phyloP scores from a whole-genome alignment of 2,888 invertebrate species.

The Corbicula japonica region DNA sequence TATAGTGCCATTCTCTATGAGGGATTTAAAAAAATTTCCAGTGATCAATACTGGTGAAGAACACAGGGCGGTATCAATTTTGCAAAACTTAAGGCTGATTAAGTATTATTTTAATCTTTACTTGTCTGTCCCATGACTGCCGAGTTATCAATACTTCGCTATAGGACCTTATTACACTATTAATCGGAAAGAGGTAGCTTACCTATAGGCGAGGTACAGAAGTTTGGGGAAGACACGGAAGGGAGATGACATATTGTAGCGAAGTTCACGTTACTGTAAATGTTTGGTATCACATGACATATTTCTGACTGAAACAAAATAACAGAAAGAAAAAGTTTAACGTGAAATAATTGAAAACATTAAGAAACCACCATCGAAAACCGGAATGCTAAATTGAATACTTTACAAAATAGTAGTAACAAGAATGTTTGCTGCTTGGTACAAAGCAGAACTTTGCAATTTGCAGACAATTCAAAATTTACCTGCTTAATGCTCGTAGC shows the following conservation, averaged over 20 bases:
- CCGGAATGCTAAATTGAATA: not conserved
- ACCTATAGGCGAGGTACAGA: not conserved
- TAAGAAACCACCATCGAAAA: not conserved
- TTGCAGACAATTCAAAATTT: not conserved
- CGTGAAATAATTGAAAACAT: not conserved
- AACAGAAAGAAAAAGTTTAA: not conserved
- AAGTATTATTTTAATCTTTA: not conserved
- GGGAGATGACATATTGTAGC: slow-evolving; percentile 15
- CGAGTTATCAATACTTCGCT: not conserved
- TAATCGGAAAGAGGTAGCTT: not conserved
- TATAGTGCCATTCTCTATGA: not conserved
- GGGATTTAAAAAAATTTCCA: not conserved
- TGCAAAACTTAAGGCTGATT: not conserved
- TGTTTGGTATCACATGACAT: slow-evolving; percentile 14
- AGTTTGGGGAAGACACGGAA: slow-evolving; percentile 4
- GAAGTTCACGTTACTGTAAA: not conserved
- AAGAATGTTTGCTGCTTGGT: not conserved
- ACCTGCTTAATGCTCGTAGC: not conserved
- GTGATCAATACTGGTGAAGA: not conserved
- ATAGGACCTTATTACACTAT: not conserved
- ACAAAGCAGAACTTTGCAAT: not conserved
- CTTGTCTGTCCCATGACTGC: not conserved
- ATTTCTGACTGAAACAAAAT: slow-evolving; percentile 11
- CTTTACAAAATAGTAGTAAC: not conserved
- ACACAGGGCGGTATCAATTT: not conserved